Evolutionary conservation across 1,140 invertebrate species (phyloP).

Genomic region (Diabrotica undecimpunctata): DNA sequence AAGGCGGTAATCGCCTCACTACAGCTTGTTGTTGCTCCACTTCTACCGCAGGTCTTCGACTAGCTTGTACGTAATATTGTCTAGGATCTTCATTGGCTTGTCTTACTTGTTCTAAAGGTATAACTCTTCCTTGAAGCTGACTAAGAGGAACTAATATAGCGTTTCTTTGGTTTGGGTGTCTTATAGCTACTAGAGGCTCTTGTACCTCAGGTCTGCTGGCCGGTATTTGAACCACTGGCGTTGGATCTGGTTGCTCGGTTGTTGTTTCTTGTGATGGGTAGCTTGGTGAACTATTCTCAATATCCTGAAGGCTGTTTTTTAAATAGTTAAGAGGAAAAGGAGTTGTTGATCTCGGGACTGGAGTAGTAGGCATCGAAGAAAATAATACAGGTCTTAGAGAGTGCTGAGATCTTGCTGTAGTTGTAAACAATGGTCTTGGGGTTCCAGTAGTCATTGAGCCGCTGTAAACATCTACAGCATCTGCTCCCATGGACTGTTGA

Average conservation of each 20-base stretch:
- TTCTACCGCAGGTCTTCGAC: constrained; percentile 29
- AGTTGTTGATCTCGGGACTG: constrained; percentile 31
- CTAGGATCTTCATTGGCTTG: constrained; percentile 27
- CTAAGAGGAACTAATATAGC: constrained; percentile 47
- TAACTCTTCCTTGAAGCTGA: constrained; percentile 47
- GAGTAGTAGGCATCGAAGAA: background rate
- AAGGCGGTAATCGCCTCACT: constrained; percentile 25
- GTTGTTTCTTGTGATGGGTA: constrained; percentile 30
- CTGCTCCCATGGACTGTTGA: constrained; percentile 50
- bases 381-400: constrained; percentile 21
- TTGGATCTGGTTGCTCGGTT: constrained; percentile 28
- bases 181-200: constrained; percentile 46
- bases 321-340: constrained; percentile 36
- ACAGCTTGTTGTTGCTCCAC: constrained; percentile 41
- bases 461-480: constrained; percentile 63
- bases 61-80: constrained; percentile 29
- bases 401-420: constrained; percentile 52
- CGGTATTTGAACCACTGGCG: constrained; percentile 42
- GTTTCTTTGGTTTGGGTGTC: constrained; percentile 51
- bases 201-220: constrained; percentile 35
- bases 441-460: constrained; percentile 56
- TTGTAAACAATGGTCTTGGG: constrained; percentile 63
- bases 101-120: constrained; percentile 30
- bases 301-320: constrained; percentile 28
- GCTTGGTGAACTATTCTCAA: constrained; percentile 30